Evolutionary conservation across 2,888 invertebrate genomes (phyloP).

Genomic region (Tinea semifulvella): DNA sequence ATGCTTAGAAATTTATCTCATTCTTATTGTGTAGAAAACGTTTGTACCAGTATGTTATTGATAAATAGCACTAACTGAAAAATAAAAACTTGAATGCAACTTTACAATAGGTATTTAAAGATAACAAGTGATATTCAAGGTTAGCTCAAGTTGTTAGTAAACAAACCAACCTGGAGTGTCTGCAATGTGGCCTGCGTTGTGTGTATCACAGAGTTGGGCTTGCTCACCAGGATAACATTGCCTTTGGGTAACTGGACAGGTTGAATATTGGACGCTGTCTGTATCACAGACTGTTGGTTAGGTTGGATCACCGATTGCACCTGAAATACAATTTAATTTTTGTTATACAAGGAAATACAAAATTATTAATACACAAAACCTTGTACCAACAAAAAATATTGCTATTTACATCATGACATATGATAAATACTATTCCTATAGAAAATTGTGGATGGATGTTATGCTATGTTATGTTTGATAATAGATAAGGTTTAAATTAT

Average conservation of each 20-base stretch:
- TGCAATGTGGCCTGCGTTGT: conserved; percentile 88
- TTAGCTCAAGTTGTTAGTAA: conserved; percentile 15
- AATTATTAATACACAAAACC: neutral
- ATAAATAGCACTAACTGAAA: too few species aligned
- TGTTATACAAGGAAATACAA: neutral
- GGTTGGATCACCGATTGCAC: conserved; percentile 96
- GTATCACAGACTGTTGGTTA: conserved; percentile 95
- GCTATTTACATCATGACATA: neutral
- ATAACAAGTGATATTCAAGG: conserved; percentile 6
- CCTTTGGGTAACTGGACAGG: conserved; percentile 85
- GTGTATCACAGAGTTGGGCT: conserved; percentile 93
- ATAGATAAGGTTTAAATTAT: neutral
- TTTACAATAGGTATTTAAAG: neutral
- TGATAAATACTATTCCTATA: conserved; percentile 19
- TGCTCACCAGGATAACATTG: conserved; percentile 89
- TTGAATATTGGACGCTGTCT: conserved; percentile 87
- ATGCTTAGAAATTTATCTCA: too few species aligned
- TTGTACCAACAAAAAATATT: neutral
- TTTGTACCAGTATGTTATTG: too few species aligned
- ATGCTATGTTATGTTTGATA: neutral
- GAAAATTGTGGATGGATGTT: conserved; percentile 16
- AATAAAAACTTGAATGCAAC: too few species aligned
- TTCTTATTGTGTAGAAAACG: too few species aligned
- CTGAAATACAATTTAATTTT: conserved; percentile 54
- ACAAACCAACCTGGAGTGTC: conserved; percentile 77